Conservation (phyloP, 2,797 vertebrate species). For the Microcaecilia unicolor region DNA sequence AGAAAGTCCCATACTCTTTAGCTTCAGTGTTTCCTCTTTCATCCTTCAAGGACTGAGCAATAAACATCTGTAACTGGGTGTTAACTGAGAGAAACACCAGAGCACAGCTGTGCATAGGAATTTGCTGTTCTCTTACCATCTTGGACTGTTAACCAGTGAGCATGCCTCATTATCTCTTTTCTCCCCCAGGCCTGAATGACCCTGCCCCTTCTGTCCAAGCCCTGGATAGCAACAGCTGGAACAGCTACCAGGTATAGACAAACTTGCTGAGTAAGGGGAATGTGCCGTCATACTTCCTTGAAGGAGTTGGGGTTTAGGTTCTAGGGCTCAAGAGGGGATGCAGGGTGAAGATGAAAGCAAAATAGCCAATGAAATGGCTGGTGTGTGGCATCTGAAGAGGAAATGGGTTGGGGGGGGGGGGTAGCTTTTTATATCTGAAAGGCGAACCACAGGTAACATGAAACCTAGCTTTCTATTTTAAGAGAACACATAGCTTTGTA, state of each 20-base stretch:
- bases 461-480: no score
- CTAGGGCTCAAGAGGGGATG: neutral
- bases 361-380: no score
- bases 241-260: conserved; percentile 73
- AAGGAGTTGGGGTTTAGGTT: neutral
- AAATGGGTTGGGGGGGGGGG: neutral
- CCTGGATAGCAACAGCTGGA: conserved; percentile 71
- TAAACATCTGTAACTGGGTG: no score
- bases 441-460: no score
- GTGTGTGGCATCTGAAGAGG: neutral
- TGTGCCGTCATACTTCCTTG: neutral
- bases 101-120: no score
- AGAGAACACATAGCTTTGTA: no score
- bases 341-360: no score
- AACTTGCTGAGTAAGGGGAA: neutral
- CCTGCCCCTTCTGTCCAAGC: conserved; percentile 52
- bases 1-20: accelerated
- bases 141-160: no score
- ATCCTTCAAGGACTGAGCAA: no score
- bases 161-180: neutral
- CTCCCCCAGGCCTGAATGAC: conserved; percentile 74
- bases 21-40: no score
- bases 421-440: neutral
- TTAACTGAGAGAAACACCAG: no score
- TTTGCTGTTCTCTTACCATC: no score